Evolutionary conservation across 2,113 vertebrate species (phyloP).

Genomic region (Forbesichthys agassizii): DNA sequence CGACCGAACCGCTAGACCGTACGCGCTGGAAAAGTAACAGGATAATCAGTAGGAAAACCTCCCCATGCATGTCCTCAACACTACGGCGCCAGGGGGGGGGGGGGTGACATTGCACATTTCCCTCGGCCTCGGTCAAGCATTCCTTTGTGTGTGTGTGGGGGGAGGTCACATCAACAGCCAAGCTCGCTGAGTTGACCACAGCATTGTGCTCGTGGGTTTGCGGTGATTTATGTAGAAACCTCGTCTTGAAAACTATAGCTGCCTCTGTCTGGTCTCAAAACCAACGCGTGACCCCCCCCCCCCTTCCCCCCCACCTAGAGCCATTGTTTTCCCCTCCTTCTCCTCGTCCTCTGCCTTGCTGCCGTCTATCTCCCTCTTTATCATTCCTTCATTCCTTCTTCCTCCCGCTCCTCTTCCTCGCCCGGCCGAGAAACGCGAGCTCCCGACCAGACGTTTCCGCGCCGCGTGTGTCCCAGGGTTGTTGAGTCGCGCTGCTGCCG

Average conservation of each 20-base stretch:
- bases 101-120: conserved; percentile 24
- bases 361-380: no score
- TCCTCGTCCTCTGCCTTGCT: no score
- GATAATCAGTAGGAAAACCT: conserved; percentile 40
- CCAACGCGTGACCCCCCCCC: background rate
- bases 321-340: no score
- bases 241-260: conserved; percentile 14
- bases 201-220: background rate
- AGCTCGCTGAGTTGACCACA: no score
- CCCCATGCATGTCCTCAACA: conserved; percentile 47
- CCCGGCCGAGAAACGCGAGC: no score
- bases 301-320: background rate
- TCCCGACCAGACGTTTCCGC: no score
- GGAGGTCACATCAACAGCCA: background rate
- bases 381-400: no score
- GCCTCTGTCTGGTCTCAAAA: no score
- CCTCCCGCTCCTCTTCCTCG: no score
- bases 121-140: conserved; percentile 9
- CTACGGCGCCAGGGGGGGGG: conserved; percentile 2
- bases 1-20: background rate
- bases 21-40: conserved; percentile 31
- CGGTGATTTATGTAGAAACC: background rate
- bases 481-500: no score
- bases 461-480: no score
- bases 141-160: conserved; percentile 14